These are phyloP conservation scores for Crotalus viridis DNA, from an alignment of 2,113 vertebrate species.

Conservation along the genomic window DNA sequence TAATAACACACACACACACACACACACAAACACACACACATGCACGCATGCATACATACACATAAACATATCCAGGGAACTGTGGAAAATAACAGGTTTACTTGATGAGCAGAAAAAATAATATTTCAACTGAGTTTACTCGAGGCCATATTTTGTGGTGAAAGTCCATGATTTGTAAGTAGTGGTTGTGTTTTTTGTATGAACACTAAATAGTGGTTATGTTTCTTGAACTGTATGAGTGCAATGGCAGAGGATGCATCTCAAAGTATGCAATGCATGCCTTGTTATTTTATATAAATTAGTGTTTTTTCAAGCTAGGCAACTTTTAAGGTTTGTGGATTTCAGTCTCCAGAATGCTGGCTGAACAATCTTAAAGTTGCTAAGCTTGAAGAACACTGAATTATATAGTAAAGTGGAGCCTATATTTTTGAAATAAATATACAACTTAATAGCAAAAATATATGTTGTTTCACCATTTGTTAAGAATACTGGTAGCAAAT, in stretches of 20 bases:
- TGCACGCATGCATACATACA: too few species aligned
- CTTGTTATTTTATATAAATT: not conserved
- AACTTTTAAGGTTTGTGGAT: too few species aligned
- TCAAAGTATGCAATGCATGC: not conserved
- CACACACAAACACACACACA: too few species aligned
- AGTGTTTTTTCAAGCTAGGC: not conserved
- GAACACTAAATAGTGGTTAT: not conserved
- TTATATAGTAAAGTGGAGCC: not conserved
- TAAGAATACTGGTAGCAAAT: not conserved
- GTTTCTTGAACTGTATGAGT: not conserved
- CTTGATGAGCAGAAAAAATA: not conserved
- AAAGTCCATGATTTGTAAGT: not conserved
- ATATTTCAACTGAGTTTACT: constrained; percentile 10
- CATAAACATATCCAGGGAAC: not conserved
- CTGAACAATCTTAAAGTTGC: too few species aligned
- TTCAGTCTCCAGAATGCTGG: too few species aligned
- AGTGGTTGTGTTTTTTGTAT: not conserved
- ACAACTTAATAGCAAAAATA: not conserved
- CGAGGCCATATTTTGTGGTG: constrained; percentile 18
- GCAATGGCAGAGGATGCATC: not conserved
- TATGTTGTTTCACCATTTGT: not conserved
- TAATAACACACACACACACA: too few species aligned
- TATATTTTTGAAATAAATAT: not conserved
- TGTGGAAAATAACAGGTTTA: not conserved
- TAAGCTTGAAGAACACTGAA: too few species aligned